phyloP scores from a whole-genome alignment of 2,797 vertebrate genomes.

The Chaetophractus vellerosus region DNA sequence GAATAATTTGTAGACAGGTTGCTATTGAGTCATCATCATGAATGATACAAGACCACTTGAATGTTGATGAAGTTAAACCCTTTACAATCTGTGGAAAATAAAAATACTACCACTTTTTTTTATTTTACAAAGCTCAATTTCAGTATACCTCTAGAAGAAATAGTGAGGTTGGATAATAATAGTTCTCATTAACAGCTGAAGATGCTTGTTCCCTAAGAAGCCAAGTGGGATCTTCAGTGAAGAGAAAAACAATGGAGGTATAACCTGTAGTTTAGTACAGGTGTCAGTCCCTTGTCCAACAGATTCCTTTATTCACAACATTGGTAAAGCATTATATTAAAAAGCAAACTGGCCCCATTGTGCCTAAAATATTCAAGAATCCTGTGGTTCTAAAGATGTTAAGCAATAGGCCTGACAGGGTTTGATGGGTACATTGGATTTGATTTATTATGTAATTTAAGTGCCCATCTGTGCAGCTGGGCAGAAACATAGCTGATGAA shows the following conservation, averaged over 20 bases:
- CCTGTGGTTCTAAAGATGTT: slow-evolving; percentile 56
- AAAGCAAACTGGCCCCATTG: slow-evolving; percentile 4
- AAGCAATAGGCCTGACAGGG: slow-evolving; percentile 41
- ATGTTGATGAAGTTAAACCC: slow-evolving; percentile 72
- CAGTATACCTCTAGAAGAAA: slow-evolving; percentile 53
- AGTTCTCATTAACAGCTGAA: slow-evolving; percentile 43
- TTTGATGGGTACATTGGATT: slow-evolving; percentile 67
- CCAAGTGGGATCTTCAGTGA: not conserved
- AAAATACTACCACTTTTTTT: slow-evolving; percentile 66
- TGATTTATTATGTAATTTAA: slow-evolving; percentile 81
- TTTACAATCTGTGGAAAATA: slow-evolving; percentile 75
- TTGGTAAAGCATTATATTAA: slow-evolving; percentile 1
- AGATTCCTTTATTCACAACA: slow-evolving; percentile 9
- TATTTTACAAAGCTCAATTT: slow-evolving; percentile 56
- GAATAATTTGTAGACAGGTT: slow-evolving; percentile 64
- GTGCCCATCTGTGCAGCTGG: slow-evolving; percentile 71
- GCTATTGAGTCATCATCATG: slow-evolving; percentile 81
- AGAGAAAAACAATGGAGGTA: not conserved
- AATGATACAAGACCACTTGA: slow-evolving; percentile 73
- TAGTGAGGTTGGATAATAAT: not conserved
- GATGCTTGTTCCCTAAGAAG: slow-evolving; percentile 7
- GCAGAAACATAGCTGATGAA: slow-evolving; percentile 78
- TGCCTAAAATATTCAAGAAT: slow-evolving; percentile 37
- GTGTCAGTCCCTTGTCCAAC: not conserved
- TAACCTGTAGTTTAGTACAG: not conserved